These are phyloP conservation scores for Autographa gamma DNA, from an alignment of 2,888 invertebrate genomes.

Conservation along the genomic window DNA sequence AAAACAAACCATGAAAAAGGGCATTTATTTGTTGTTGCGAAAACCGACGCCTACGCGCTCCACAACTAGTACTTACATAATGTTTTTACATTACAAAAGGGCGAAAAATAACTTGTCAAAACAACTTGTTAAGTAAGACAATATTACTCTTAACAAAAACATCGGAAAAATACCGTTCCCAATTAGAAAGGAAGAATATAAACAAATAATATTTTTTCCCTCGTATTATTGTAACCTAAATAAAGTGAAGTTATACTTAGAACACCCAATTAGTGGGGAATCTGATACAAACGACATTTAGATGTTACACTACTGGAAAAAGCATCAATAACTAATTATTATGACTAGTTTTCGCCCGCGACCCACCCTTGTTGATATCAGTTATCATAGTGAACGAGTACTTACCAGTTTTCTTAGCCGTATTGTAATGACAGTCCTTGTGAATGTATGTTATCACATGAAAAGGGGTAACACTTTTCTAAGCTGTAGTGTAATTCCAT, in stretches of 20 bases:
- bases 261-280: not conserved
- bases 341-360: not conserved
- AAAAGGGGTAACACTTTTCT: too few relatives aligned
- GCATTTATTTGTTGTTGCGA: too few relatives aligned
- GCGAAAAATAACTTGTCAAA: not conserved
- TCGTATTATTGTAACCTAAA: not conserved
- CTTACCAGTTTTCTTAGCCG: too few relatives aligned
- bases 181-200: not conserved
- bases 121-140: too few relatives aligned
- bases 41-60: too few relatives aligned
- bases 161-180: not conserved
- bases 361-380: not conserved
- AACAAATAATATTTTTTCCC: not conserved
- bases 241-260: not conserved
- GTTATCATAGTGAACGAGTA: too few relatives aligned
- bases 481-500: too few relatives aligned
- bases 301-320: not conserved
- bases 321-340: not conserved
- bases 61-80: too few relatives aligned
- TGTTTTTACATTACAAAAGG: not conserved
- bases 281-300: not conserved
- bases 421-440: too few relatives aligned
- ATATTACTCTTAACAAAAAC: not conserved
- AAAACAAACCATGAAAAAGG: too few relatives aligned
- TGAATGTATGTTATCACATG: too few relatives aligned